Base-by-base conservation (phyloP, 2,888 invertebrate species). In the Corbicula japonica region DNA sequence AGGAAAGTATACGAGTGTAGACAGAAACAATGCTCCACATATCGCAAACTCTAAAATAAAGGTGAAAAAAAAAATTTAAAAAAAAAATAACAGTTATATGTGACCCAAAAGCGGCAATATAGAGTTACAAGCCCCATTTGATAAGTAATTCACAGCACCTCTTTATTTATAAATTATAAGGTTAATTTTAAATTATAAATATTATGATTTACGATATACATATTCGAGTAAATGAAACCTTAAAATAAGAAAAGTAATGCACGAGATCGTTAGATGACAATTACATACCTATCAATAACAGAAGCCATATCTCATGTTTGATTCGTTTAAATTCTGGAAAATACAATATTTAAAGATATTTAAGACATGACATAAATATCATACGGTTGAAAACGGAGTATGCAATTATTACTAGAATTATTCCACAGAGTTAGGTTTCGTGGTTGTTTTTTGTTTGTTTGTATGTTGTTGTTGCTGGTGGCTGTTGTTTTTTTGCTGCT, bases 1-100 rank as follows among this genome's bases (percentile, higher is more conserved):
- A 5, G 84, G 84, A 44, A 68, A 81, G 41, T 84, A 77, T 28
- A 84, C 6, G 12, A 76, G 5, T 6, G 74, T 65, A 2, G 61
- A 12, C 6, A 81, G 18, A 46, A 74, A 61, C 8, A 84, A n/a
- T 10, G 38, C 35, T 18, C 63, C 76, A 18, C 76, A 58, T 35
- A 73, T 28, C 12, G 63, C 68, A 65, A 74, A 81, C 34, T 76
- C 84, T 84, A 60, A 21, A 76, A 61, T 28, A 35, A 35, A 23
- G 23, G 2, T 4, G 10, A 30, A 58, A 32, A 58, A 12, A 21
- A 10, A 18, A 34, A 4, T 32, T 34, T 5, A 46, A 23, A 48
- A 8, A 6, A 5, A 10, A 26, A 15, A n/a, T 5, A 48, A 6
- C 18, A 18, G 2, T 46, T 46, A 10, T 48, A 23, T 48, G n/a